phyloP scores from a whole-genome alignment of 2,113 vertebrate species.

The Rana temporaria region DNA sequence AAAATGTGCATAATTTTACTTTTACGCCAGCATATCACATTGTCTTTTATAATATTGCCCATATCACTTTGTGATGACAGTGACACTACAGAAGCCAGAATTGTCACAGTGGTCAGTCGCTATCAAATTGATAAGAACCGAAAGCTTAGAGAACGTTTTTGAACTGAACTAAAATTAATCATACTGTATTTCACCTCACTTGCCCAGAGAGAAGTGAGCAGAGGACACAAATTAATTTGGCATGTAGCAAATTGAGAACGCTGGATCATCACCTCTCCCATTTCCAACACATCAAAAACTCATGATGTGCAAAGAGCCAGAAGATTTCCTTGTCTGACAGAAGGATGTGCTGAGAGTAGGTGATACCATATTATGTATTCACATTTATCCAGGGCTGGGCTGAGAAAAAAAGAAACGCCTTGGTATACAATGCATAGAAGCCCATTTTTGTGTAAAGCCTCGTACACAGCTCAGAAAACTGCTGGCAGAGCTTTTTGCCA shows the following conservation, averaged over 20 bases:
- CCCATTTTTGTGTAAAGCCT: too few relatives aligned
- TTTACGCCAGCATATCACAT: conserved; percentile 9
- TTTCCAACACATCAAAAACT: conserved; percentile 38
- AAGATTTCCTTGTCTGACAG: conserved; percentile 11
- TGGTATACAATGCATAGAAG: too few relatives aligned
- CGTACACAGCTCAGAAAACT: too few relatives aligned
- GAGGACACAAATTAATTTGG: conserved; percentile 42
- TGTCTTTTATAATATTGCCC: conserved; percentile 45
- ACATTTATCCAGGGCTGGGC: too few relatives aligned
- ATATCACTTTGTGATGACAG: conserved; percentile 22
- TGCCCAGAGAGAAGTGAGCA: conserved; percentile 36
- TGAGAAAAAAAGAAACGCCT: too few relatives aligned
- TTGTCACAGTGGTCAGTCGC: conserved; percentile 30
- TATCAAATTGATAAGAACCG: conserved; percentile 31
- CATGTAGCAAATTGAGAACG: conserved; percentile 40
- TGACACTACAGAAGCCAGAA: conserved; percentile 35
- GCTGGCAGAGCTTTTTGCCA: too few relatives aligned
- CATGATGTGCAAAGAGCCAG: conserved; percentile 34
- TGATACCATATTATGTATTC: background rate
- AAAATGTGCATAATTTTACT: conserved; percentile 49
- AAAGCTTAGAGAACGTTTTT: conserved; percentile 25
- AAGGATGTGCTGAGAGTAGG: background rate
- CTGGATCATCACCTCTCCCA: conserved; percentile 35
- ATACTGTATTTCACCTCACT: conserved; percentile 11
- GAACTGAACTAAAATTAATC: conserved; percentile 42